Evolutionary conservation across 2,888 invertebrate species (phyloP).

Genomic region (Hyles lineata): DNA sequence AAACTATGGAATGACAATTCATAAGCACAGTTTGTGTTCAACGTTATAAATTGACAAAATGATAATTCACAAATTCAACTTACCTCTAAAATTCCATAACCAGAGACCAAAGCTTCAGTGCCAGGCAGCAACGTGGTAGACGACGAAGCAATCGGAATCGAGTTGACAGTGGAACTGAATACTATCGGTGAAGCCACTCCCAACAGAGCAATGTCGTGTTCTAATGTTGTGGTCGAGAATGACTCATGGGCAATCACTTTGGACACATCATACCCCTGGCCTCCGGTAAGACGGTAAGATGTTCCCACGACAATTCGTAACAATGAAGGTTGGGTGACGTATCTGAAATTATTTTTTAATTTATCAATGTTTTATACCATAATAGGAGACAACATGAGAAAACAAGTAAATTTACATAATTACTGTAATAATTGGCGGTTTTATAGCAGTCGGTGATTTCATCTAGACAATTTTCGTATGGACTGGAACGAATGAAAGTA

Average conservation of each 20-base stretch:
- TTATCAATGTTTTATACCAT: neutral
- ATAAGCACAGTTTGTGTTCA: no score
- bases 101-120: constrained; percentile 70
- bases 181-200: constrained; percentile 55
- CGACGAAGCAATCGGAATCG: constrained; percentile 57
- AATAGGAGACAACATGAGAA: neutral
- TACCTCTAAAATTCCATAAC: constrained; percentile 69
- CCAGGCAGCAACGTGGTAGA: constrained; percentile 57
- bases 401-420: neutral
- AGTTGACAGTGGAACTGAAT: constrained; percentile 54
- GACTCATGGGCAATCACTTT: constrained; percentile 58
- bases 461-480: no score
- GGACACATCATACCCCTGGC: constrained; percentile 60
- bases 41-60: neutral
- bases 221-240: constrained; percentile 59
- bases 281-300: constrained; percentile 60
- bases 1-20: no score
- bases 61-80: constrained; percentile 37
- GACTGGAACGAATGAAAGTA: no score
- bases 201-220: constrained; percentile 72
- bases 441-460: neutral
- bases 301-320: constrained; percentile 68
- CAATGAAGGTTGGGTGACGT: constrained; percentile 49
- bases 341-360: constrained; percentile 46
- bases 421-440: neutral